These are phyloP conservation scores for Ylistrum balloti DNA, from an alignment of 1,140 invertebrate genomes.

Conservation along the genomic window DNA sequence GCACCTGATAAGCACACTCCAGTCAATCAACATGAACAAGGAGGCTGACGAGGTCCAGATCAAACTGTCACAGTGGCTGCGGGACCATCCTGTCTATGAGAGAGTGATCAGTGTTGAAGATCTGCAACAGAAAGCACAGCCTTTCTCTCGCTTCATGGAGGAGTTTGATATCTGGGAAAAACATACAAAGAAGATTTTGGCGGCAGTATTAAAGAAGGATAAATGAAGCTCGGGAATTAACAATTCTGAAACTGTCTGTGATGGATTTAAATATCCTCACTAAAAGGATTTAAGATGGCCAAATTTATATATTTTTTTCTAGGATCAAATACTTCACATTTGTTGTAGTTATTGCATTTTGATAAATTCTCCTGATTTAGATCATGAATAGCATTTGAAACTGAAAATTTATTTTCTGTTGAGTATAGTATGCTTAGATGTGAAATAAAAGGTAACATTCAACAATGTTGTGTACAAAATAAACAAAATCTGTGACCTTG, in stretches of 20 bases:
- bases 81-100: slow-evolving; percentile 90
- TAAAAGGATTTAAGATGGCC: neutral
- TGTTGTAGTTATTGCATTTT: neutral
- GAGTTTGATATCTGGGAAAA: slow-evolving; percentile 77
- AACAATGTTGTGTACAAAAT: too few relatives aligned
- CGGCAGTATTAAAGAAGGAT: slow-evolving; percentile 41
- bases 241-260: neutral
- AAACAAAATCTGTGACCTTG: too few relatives aligned
- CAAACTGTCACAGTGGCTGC: slow-evolving; percentile 88
- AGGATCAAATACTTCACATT: neutral
- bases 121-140: slow-evolving; percentile 66
- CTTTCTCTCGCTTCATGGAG: slow-evolving; percentile 72
- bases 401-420: too few relatives aligned
- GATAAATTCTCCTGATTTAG: neutral
- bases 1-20: slow-evolving; percentile 69
- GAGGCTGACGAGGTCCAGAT: slow-evolving; percentile 83
- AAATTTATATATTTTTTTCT: neutral
- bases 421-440: too few relatives aligned
- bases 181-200: slow-evolving; percentile 60
- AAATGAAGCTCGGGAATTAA: neutral
- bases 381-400: too few relatives aligned
- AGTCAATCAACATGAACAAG: slow-evolving; percentile 69
- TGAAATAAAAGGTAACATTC: too few relatives aligned
- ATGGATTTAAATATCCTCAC: neutral
- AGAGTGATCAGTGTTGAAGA: slow-evolving; percentile 86